Percentiles rank a stretch among this genome's conserved stretches.
phyloP scores from a whole-genome alignment of 2,113 vertebrate species.

The Garra rufa region DNA sequence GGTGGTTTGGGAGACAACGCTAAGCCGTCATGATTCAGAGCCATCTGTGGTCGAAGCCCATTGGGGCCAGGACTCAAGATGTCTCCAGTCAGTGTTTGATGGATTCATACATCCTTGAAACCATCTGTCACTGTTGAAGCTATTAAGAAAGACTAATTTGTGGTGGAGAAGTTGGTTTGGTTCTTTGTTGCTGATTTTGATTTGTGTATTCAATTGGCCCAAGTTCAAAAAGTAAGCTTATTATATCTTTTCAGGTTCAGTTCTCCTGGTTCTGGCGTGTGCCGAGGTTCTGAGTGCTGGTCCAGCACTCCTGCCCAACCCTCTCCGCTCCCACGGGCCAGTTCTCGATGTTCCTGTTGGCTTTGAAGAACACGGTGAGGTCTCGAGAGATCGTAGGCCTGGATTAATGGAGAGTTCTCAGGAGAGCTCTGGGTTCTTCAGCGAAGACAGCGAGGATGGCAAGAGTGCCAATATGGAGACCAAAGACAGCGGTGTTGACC shows the following conservation, averaged over 20 bases:
- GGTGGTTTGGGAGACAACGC: slow-evolving; percentile 25
- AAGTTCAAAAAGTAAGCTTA: neutral
- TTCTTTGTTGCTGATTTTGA: neutral
- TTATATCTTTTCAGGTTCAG: slow-evolving; percentile 40
- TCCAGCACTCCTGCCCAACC: slow-evolving; percentile 68
- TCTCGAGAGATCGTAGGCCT: slow-evolving; percentile 60
- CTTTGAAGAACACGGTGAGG: slow-evolving; percentile 61
- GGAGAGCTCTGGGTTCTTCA: slow-evolving; percentile 87
- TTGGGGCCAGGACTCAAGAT: neutral
- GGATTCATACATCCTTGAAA: neutral
- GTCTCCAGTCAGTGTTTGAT: slow-evolving; percentile 12
- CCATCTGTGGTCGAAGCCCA: slow-evolving; percentile 9
- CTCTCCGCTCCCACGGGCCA: slow-evolving; percentile 72
- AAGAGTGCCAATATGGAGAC: slow-evolving; percentile 73
- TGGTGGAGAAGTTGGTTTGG: neutral
- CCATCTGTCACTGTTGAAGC: neutral
- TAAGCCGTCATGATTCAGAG: slow-evolving; percentile 25
- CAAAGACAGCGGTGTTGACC: slow-evolving; percentile 77
- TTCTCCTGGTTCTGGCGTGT: slow-evolving; percentile 60
- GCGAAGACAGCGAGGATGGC: slow-evolving; percentile 85
- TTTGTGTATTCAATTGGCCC: neutral
- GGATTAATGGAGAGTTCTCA: slow-evolving; percentile 72
- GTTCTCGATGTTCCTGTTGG: slow-evolving; percentile 65
- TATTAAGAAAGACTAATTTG: neutral
- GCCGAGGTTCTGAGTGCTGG: slow-evolving; percentile 61